Percentiles rank a stretch among this genome's conserved stretches.
These are phyloP conservation scores for Nysson spinosus DNA, from an alignment of 2,888 invertebrate species.

Conservation along the genomic window DNA sequence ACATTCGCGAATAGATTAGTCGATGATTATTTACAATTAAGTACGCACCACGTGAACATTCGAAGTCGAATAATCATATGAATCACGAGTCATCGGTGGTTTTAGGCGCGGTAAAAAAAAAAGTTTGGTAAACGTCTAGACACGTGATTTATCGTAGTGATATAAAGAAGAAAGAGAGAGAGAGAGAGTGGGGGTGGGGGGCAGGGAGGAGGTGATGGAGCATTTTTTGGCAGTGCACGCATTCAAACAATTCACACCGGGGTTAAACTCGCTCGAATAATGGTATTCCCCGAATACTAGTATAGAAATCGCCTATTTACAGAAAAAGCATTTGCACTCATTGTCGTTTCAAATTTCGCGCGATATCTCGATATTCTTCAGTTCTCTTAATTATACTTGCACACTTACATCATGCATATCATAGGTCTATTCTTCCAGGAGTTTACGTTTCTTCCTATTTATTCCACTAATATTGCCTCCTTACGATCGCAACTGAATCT, in stretches of 20 bases:
- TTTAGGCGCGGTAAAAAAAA: too few relatives aligned
- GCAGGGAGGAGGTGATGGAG: too few relatives aligned
- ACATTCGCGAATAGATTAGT: slow-evolving; percentile 17
- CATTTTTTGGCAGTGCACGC: too few relatives aligned
- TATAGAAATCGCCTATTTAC: slow-evolving; percentile 18
- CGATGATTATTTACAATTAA: slow-evolving; percentile 49
- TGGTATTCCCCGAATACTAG: slow-evolving; percentile 1
- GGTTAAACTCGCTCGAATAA: slow-evolving; percentile 10
- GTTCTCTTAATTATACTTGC: slow-evolving; percentile 6
- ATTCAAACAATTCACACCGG: neutral
- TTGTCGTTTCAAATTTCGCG: neutral
- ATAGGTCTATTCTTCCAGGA: neutral
- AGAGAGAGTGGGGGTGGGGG: too few relatives aligned
- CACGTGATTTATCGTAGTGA: too few relatives aligned
- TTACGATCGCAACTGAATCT: too few relatives aligned
- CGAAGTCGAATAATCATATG: neutral
- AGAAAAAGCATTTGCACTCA: slow-evolving; percentile 2
- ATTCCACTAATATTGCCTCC: neutral
- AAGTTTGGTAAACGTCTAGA: too few relatives aligned
- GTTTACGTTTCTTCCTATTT: slow-evolving; percentile 1
- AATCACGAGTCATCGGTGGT: too few relatives aligned
- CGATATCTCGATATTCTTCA: neutral
- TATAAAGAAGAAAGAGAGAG: too few relatives aligned
- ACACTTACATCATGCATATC: slow-evolving; percentile 2
- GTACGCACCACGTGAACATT: slow-evolving; percentile 29